These are phyloP conservation scores for Tyrophagus putrescentiae DNA, from an alignment of 1,140 invertebrate genomes.

Conservation along the genomic window DNA sequence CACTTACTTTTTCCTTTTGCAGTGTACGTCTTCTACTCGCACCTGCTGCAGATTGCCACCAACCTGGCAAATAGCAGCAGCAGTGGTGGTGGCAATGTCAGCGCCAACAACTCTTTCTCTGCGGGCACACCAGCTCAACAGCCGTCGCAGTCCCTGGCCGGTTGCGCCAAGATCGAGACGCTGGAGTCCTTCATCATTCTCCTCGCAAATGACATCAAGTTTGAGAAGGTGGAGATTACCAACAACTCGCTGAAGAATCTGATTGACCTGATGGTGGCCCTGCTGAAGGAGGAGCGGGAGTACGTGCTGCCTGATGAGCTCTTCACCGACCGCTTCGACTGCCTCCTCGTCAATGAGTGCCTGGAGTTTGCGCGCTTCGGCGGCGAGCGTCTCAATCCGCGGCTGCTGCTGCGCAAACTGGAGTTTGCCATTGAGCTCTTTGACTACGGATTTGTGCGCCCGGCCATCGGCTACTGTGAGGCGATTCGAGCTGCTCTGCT, in stretches of 20 bases:
- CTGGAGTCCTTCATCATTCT: constrained; percentile 15
- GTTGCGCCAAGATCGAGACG: not conserved
- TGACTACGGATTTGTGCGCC: constrained; percentile 20
- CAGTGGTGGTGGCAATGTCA: not conserved
- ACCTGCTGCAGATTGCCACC: constrained; percentile 11
- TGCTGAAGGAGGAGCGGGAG: constrained; percentile 7
- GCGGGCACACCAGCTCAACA: too few relatives aligned
- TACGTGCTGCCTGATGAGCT: constrained; percentile 13
- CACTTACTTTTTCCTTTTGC: not conserved
- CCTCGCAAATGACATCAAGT: constrained; percentile 13
- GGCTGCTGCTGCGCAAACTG: constrained; percentile 13
- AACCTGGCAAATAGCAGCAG: not conserved
- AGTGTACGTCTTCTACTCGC: constrained; percentile 16
- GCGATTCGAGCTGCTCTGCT: not conserved
- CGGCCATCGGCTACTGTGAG: constrained; percentile 17
- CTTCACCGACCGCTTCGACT: constrained; percentile 10
- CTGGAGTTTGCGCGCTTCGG: constrained; percentile 14
- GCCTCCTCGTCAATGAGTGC: constrained; percentile 18
- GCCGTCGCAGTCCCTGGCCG: not conserved
- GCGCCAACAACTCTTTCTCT: too few relatives aligned
- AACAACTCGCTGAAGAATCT: constrained; percentile 5
- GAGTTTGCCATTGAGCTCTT: constrained; percentile 18
- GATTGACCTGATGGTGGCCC: not conserved
- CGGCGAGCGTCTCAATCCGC: constrained; percentile 5
- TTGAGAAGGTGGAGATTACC: not conserved